phyloP scores from a whole-genome alignment of 1,140 invertebrate genomes.

The Mactra quadrangularis region DNA sequence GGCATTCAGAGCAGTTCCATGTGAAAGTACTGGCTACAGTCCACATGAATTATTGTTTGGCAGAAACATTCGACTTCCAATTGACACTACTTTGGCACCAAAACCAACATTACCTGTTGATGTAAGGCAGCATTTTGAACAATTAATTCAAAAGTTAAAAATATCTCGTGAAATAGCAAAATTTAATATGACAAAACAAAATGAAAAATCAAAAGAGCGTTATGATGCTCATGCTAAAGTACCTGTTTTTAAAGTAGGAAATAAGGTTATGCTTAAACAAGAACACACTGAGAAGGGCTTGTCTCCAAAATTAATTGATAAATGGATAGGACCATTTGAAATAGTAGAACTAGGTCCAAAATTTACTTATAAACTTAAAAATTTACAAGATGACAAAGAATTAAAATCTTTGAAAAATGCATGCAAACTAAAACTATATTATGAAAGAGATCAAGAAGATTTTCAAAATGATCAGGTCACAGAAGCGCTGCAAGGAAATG shows the following conservation, averaged over 20 bases:
- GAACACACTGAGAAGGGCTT: constrained; percentile 3
- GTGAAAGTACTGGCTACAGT: constrained; percentile 12
- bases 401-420: constrained; percentile 11
- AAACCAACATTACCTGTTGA: constrained; percentile 6
- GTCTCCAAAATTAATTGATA: too few species aligned
- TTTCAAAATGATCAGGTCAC: constrained; percentile 12
- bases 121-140: too few species aligned
- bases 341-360: constrained; percentile 36
- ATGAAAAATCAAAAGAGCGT: constrained; percentile 8
- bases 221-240: constrained; percentile 22
- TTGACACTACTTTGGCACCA: constrained; percentile 37
- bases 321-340: constrained; percentile 50
- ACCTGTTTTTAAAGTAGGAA: constrained; percentile 14
- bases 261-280: constrained; percentile 26
- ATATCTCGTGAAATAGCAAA: constrained; percentile 22
- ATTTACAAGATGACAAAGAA: constrained; percentile 17
- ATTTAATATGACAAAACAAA: background rate
- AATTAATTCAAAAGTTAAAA: constrained; percentile 14
- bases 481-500: constrained; percentile 6
- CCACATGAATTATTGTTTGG: constrained; percentile 43
- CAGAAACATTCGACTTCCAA: constrained; percentile 23
- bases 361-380: constrained; percentile 42
- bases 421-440: constrained; percentile 35
- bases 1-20: too few species aligned
- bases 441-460: constrained; percentile 28